Evolutionary conservation across 2,797 vertebrate species (phyloP), one percentile per base, ranked within the genome.

Genomic region (Oreortyx pictus): DNA sequence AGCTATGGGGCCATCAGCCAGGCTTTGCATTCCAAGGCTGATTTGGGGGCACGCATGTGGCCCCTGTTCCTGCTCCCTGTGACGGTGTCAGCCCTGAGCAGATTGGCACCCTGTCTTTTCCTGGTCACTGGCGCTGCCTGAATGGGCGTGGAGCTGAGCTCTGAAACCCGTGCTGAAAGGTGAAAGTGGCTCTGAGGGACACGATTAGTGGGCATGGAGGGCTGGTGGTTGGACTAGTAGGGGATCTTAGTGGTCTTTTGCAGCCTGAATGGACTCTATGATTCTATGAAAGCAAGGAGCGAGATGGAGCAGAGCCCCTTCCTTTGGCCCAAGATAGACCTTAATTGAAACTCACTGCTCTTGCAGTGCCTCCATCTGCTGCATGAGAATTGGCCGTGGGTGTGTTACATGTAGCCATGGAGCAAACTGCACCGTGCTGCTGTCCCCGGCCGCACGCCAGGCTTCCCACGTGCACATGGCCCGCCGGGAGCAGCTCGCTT

Each of bases 261-360:
- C 27, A 52, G 16, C 27, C 25, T 15, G 29, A 52, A 52, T 17
- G 50, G 27, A 52, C 27, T 54, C 52, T 18, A 27, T 29, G 52
- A 31, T 54, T 54, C 52, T 18, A 11, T 54, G 52, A 25, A 79
- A 35, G 39, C 19, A 43, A 78, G 66, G 74, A 70, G n/a, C 2
- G 44, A 87, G 88, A 54, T 80, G 70, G 33, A 68, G 54, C 56
- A 78, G 57, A 72, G 43, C 43, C 68, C 52, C 19, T 82, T 91
- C 29, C 43, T 86, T 90, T 94, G 85, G 61, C 67, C 54, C 33
- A 52, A 79, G 86, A 76, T 66, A 79, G 89, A 49, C 57, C 12
- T 76, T 43, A 88, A 62, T 49, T 86, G 78, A 88, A 82, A 90
- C 52, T 88, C 80, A 49, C 22, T 72, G 66, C 54, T 92, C n/a